phyloP scores from a whole-genome alignment of 2,797 vertebrate genomes.

The Gambusia yucatana region DNA sequence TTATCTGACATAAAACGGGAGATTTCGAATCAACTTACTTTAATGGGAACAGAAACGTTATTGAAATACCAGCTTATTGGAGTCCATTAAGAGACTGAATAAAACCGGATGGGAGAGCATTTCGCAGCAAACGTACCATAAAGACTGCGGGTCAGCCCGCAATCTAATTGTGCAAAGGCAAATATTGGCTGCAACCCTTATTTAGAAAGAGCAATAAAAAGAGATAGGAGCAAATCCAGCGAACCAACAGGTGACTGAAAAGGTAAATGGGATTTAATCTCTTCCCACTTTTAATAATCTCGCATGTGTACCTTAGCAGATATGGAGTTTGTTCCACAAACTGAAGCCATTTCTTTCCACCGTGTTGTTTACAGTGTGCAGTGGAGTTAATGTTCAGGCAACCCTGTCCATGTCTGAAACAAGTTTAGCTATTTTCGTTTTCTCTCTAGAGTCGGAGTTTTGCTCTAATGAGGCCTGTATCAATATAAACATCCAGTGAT shows the following conservation, averaged over 20 bases:
- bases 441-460: conserved; percentile 27
- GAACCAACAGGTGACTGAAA: conserved; percentile 52
- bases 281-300: conserved; percentile 60
- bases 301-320: conserved; percentile 51
- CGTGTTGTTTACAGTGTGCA: conserved; percentile 40
- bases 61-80: conserved; percentile 40
- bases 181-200: conserved; percentile 49
- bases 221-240: conserved; percentile 33
- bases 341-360: conserved; percentile 49
- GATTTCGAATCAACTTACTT: conserved; percentile 17
- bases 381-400: conserved; percentile 32
- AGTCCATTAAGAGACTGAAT: conserved; percentile 44
- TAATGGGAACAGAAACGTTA: conserved; percentile 46
- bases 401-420: conserved; percentile 29
- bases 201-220: conserved; percentile 60
- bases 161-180: conserved; percentile 47
- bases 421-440: conserved; percentile 29
- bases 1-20: conserved; percentile 14
- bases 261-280: conserved; percentile 45
- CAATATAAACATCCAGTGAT: conserved; percentile 1
- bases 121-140: conserved; percentile 42
- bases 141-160: conserved; percentile 23
- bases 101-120: conserved; percentile 28
- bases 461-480: conserved; percentile 10
- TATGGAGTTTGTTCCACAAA: conserved; percentile 26